phyloP scores from a whole-genome alignment of 2,888 invertebrate species.

The Schizaphis graminum region DNA sequence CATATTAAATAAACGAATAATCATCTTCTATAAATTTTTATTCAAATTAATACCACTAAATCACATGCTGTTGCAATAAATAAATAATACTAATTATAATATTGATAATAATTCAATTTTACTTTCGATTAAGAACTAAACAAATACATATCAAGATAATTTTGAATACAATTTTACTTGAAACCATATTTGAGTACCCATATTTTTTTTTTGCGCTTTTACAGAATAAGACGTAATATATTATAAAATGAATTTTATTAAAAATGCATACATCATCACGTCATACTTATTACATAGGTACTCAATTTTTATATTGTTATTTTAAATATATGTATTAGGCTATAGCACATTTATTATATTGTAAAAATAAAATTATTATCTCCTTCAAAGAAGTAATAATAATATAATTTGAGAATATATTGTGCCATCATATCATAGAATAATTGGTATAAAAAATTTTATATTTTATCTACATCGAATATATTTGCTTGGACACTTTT shows the following conservation, averaged over 20 bases:
- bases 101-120: not conserved
- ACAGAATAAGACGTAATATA: not conserved
- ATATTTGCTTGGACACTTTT: not conserved
- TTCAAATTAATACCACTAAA: not conserved
- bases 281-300: not conserved
- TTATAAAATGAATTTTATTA: not conserved
- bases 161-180: no score
- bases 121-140: not conserved
- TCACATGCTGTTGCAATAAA: not conserved
- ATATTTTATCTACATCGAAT: not conserved
- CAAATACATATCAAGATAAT: not conserved
- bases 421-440: not conserved
- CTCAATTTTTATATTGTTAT: no score
- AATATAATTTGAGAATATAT: not conserved
- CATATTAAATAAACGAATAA: not conserved
- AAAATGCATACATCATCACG: not conserved
- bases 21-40: not conserved
- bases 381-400: not conserved
- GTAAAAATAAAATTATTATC: not conserved
- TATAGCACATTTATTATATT: no score
- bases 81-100: not conserved
- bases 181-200: not conserved
- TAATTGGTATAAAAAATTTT: not conserved
- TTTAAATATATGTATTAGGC: no score
- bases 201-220: not conserved